Conservation (phyloP, 2,113 vertebrate species). For the Ia io region DNA sequence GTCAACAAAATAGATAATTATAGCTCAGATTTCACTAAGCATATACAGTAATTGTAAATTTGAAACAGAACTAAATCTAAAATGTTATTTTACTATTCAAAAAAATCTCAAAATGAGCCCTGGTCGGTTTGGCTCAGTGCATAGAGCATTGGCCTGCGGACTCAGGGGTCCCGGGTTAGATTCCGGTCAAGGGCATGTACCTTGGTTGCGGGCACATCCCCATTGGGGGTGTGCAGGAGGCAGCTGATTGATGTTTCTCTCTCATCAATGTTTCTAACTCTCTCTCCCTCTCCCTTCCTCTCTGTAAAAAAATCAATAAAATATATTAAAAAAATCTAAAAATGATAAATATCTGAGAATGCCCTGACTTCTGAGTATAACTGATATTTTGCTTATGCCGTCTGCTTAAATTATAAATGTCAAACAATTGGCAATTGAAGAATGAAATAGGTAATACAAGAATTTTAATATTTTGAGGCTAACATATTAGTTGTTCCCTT, state of each 20-base stretch:
- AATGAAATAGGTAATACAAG: not conserved
- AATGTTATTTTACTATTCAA: not conserved
- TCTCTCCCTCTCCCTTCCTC: too few relatives aligned
- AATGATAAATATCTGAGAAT: not conserved
- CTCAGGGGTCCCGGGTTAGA: too few relatives aligned
- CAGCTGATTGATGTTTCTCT: too few relatives aligned
- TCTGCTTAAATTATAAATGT: not conserved
- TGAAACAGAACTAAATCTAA: not conserved
- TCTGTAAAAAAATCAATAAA: too few relatives aligned
- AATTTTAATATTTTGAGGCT: not conserved
- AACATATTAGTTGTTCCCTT: not conserved
- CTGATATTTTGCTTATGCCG: not conserved
- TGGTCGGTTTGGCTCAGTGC: too few relatives aligned
- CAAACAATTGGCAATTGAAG: not conserved
- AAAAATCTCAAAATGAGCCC: too few relatives aligned
- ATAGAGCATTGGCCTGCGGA: too few relatives aligned
- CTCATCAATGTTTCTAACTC: too few relatives aligned
- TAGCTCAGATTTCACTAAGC: not conserved
- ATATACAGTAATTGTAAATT: not conserved
- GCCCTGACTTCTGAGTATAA: not conserved
- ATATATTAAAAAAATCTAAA: not conserved
- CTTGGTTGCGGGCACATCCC: too few relatives aligned
- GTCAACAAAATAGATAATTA: not conserved
- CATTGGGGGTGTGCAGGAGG: too few relatives aligned
- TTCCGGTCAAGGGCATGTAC: too few relatives aligned